Base-by-base conservation (phyloP, 2,797 vertebrate genomes). In the Siniperca obscura region DNA sequence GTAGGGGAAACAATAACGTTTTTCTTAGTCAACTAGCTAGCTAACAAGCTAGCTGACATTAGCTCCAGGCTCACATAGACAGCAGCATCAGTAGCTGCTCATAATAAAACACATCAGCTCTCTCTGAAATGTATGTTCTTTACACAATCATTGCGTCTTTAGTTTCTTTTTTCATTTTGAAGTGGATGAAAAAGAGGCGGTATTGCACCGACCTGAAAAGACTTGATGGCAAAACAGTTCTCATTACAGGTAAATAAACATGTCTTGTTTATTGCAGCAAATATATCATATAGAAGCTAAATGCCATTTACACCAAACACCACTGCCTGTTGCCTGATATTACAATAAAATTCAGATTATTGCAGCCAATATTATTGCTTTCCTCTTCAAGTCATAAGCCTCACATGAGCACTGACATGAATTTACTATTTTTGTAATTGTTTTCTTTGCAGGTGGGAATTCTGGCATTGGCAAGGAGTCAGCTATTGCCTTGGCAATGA, bases 391-490 rank as follows among this genome's bases (percentile, higher is more conserved):
- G 40, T 21, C 36, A 16, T 14, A 19, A 48, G 11, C 5, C 30
- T 34, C 6, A 50, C 13, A 53, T 27, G 1, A 3, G 3, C 5
- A 16, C 19, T 1, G n/a, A 64, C 12, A 30, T 27, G 1, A 3
- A 34, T n/a, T 38, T 21, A 5, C 0, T 8, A 2, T 19, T 42
- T 38, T 36, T 11, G 0, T n/a, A 38, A 2, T 3, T n/a, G 59
- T 16, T 34, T 16, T 44, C 5, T 50, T 69, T 86, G 17, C 62
- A 97, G 96, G 96, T 50, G 96, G 95, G 2, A 95, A 94, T 79
- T 94, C 95, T 10, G 96, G 96, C 38, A 81, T 96, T 19, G 96
- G 96, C 19, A 97, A 96, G 80, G 96, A 96, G 86, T 94, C 96
- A 0, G 96, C 96, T 1, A 80, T 96, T 65, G 93, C 94, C 7